Conservation (phyloP, 2,888 invertebrate genomes). For the Melanchra persicariae region DNA sequence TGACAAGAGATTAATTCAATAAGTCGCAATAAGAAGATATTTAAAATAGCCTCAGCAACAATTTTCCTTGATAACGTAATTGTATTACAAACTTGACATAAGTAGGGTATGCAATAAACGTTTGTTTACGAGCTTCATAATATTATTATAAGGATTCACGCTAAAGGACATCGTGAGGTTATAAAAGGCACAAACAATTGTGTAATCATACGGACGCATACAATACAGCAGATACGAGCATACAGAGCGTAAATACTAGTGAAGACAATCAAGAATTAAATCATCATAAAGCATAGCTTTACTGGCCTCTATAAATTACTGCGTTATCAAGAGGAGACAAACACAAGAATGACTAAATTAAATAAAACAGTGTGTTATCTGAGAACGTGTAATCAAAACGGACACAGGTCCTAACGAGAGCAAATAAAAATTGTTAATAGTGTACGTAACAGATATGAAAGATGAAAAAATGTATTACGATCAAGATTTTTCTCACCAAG, state of each 20-base stretch:
- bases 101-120: slow-evolving; percentile 67
- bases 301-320: slow-evolving; percentile 87
- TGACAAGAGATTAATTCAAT: background rate
- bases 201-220: slow-evolving; percentile 81
- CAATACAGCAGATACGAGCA: slow-evolving; percentile 68
- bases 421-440: slow-evolving; percentile 68
- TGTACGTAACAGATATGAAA: slow-evolving; percentile 49
- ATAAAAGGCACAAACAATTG: slow-evolving; percentile 67
- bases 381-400: slow-evolving; percentile 83
- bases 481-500: slow-evolving; percentile 28
- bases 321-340: slow-evolving; percentile 81
- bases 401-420: slow-evolving; percentile 80
- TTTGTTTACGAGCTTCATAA: slow-evolving; percentile 66
- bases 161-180: slow-evolving; percentile 78
- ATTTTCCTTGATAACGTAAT: slow-evolving; percentile 56
- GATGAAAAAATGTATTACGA: slow-evolving; percentile 41
- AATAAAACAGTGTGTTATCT: slow-evolving; percentile 85
- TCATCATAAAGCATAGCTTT: slow-evolving; percentile 86
- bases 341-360: slow-evolving; percentile 83
- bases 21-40: background rate
- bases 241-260: slow-evolving; percentile 79
- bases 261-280: slow-evolving; percentile 84
- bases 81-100: slow-evolving; percentile 37
- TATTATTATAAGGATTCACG: slow-evolving; percentile 73
- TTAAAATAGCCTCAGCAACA: slow-evolving; percentile 24